These are phyloP conservation scores for Furcifer pardalis DNA, from an alignment of 2,797 vertebrate species.

Conservation along the genomic window DNA sequence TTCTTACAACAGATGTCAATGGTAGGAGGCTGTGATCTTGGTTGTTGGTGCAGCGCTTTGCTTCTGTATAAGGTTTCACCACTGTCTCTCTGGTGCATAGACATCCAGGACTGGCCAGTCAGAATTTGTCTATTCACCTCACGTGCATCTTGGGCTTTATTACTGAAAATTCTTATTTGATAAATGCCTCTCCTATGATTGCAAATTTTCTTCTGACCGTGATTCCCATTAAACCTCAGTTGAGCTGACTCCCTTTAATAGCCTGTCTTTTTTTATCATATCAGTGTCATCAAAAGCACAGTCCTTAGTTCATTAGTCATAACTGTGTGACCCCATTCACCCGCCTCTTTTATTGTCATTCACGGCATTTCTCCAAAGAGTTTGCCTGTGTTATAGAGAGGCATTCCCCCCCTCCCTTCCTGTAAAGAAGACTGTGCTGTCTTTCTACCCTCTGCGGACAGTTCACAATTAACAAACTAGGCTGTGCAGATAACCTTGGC, in stretches of 20 bases:
- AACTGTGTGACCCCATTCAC: not conserved
- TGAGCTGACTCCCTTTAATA: not conserved
- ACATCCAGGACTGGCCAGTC: not conserved
- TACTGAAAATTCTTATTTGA: not conserved
- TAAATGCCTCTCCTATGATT: not conserved
- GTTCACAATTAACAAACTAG: not conserved
- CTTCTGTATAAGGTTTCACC: too few relatives aligned
- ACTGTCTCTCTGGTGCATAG: not conserved
- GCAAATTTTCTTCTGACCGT: not conserved
- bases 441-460: not conserved
- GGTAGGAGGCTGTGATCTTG: too few relatives aligned
- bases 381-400: not conserved
- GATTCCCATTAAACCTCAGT: not conserved
- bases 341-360: not conserved
- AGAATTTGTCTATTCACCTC: not conserved
- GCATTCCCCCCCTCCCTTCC: not conserved
- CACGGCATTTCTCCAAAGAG: not conserved
- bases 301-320: not conserved
- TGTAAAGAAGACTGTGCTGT: not conserved
- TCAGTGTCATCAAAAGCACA: not conserved
- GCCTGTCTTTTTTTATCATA: constrained; percentile 9
- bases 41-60: too few relatives aligned
- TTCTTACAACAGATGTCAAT: too few relatives aligned
- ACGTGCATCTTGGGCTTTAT: not conserved
- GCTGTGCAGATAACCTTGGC: not conserved